phyloP scores from a whole-genome alignment of 2,113 vertebrate species.

The Hassar affinis region DNA sequence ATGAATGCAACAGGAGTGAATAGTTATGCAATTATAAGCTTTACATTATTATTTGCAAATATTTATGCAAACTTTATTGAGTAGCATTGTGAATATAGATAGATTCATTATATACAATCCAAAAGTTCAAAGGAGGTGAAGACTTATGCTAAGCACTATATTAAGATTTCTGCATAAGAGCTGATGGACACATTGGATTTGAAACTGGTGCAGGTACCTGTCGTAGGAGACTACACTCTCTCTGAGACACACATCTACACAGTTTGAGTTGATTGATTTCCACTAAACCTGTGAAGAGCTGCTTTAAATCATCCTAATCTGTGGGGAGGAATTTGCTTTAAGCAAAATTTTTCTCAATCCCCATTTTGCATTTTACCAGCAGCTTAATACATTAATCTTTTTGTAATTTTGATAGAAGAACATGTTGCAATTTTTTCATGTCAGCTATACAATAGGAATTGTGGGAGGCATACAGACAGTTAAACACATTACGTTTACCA shows the following conservation, averaged over 20 bases:
- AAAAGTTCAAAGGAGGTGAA: neutral
- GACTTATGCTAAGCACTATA: neutral
- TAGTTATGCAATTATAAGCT: neutral
- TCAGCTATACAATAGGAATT: slow-evolving; percentile 24
- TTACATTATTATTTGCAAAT: neutral
- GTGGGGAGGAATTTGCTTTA: neutral
- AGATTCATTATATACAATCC: neutral
- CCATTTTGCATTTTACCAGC: slow-evolving; percentile 16
- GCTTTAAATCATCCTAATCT: slow-evolving; percentile 5
- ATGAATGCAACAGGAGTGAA: neutral
- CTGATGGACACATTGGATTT: neutral
- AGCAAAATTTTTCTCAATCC: neutral
- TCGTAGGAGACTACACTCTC: slow-evolving; percentile 1
- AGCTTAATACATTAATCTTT: slow-evolving; percentile 36
- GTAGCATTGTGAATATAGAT: neutral
- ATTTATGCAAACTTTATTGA: neutral
- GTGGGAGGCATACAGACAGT: slow-evolving; percentile 4
- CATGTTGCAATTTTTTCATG: slow-evolving; percentile 22
- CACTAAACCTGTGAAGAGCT: slow-evolving; percentile 5
- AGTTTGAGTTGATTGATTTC: slow-evolving; percentile 24
- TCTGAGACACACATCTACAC: neutral
- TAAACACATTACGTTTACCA: slow-evolving; percentile 18
- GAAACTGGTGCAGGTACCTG: neutral
- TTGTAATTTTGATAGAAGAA: slow-evolving; percentile 5
- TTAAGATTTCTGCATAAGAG: neutral